Percentiles rank a stretch among this genome's conserved stretches.
phyloP scores from a whole-genome alignment of 2,797 vertebrate species.

The Chelmon rostratus region DNA sequence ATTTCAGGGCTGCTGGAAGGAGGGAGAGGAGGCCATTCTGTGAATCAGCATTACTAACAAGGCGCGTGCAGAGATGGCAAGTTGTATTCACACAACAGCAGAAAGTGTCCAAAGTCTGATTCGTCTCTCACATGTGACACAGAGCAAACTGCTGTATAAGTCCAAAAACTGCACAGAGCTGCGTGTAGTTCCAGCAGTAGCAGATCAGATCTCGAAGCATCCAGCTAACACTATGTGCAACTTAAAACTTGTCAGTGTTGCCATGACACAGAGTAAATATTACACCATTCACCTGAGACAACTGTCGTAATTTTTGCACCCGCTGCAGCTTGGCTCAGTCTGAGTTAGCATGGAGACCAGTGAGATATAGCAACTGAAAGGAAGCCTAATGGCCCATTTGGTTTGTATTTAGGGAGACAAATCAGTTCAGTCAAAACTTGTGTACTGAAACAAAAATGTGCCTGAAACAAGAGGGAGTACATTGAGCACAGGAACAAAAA shows the following conservation, averaged over 20 bases:
- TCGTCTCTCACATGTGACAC: constrained; percentile 7
- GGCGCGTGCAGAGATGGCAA: constrained; percentile 3
- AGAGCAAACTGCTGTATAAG: neutral
- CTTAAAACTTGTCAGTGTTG: constrained; percentile 37
- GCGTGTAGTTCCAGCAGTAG: constrained; percentile 13
- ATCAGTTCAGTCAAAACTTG: constrained; percentile 30
- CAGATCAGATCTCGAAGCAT: constrained; percentile 20
- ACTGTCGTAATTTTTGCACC: constrained; percentile 37
- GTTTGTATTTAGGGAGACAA: constrained; percentile 47
- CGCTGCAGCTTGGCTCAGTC: constrained; percentile 34
- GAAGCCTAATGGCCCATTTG: constrained; percentile 46
- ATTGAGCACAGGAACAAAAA: neutral
- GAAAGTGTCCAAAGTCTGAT: neutral
- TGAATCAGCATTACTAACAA: constrained; percentile 13
- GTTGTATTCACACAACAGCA: neutral
- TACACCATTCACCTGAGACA: constrained; percentile 52
- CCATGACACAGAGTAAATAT: constrained; percentile 64
- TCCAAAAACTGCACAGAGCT: constrained; percentile 3
- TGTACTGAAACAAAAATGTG: constrained; percentile 48
- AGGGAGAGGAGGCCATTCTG: constrained; percentile 3
- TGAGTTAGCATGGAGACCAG: constrained; percentile 28
- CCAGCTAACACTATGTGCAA: constrained; percentile 2
- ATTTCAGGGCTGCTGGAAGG: constrained; percentile 26
- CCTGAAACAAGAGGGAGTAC: constrained; percentile 29
- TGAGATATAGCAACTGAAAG: constrained; percentile 44